Conservation (phyloP, 2,797 vertebrate species). For the Anolis apletophallus region DNA sequence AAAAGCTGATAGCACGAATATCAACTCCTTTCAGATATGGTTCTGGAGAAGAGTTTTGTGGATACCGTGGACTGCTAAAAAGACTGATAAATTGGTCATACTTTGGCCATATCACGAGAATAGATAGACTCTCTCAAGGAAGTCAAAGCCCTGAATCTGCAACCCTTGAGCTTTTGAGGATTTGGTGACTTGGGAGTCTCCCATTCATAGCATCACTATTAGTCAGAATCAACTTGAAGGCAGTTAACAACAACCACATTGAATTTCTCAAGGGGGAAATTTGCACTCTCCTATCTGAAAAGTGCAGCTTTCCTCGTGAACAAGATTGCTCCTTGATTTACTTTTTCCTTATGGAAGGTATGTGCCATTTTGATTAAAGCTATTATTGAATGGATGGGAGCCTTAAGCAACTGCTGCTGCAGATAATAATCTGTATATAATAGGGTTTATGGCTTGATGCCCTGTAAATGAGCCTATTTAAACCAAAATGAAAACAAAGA, state of each 20-base stretch:
- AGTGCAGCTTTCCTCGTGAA: too few relatives aligned
- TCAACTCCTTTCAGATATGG: too few relatives aligned
- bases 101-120: too few relatives aligned
- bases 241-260: neutral
- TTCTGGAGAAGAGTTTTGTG: too few relatives aligned
- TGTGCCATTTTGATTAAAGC: constrained; percentile 10
- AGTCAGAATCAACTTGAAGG: too few relatives aligned
- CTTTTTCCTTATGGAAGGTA: neutral
- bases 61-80: too few relatives aligned
- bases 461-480: constrained; percentile 10
- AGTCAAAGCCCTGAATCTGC: neutral
- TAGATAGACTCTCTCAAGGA: too few relatives aligned
- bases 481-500: neutral
- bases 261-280: neutral
- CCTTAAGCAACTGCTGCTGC: too few relatives aligned
- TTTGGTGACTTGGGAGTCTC: neutral
- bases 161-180: neutral
- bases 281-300: neutral
- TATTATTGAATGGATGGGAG: neutral
- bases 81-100: too few relatives aligned
- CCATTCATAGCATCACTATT: too few relatives aligned
- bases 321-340: too few relatives aligned
- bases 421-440: neutral
- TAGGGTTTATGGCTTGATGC: neutral
- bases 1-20: too few relatives aligned